phyloP scores from a whole-genome alignment of 1,140 invertebrate species.

The Chironomus striatipennis region DNA sequence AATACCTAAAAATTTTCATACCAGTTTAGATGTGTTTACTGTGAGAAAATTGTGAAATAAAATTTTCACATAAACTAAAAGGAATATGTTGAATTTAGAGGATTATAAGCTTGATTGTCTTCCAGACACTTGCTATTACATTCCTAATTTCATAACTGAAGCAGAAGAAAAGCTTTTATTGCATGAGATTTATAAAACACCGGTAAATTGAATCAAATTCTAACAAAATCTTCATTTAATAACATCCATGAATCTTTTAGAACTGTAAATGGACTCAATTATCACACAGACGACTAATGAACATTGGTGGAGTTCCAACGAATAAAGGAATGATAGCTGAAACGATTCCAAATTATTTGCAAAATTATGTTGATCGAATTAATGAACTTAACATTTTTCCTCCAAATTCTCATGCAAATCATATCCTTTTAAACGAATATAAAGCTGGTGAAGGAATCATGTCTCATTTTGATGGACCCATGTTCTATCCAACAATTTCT shows the following conservation, averaged over 20 bases:
- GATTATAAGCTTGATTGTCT: slow-evolving; percentile 43
- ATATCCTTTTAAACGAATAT: slow-evolving; percentile 96
- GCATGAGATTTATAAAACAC: slow-evolving; percentile 63
- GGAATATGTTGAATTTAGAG: neutral
- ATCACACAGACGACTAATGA: slow-evolving; percentile 82
- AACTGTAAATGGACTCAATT: slow-evolving; percentile 73
- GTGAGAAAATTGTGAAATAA: too few species aligned
- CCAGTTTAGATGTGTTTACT: too few species aligned
- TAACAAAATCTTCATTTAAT: neutral
- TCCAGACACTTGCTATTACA: slow-evolving; percentile 69
- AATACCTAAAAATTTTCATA: too few species aligned
- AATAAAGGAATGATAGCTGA: slow-evolving; percentile 92
- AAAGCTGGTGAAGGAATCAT: slow-evolving; percentile 86
- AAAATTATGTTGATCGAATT: slow-evolving; percentile 65
- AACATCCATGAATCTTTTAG: neutral
- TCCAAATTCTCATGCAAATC: slow-evolving; percentile 70
- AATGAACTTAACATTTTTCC: slow-evolving; percentile 61
- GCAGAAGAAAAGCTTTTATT: slow-evolving; percentile 71
- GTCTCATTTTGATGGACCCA: slow-evolving; percentile 89
- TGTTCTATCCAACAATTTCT: slow-evolving; percentile 88
- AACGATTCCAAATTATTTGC: slow-evolving; percentile 76
- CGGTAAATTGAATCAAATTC: slow-evolving; percentile 56
- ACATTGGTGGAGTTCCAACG: slow-evolving; percentile 93
- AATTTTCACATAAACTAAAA: too few species aligned
- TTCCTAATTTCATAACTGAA: slow-evolving; percentile 82